These are phyloP conservation scores for Rhombomys opimus DNA, from an alignment of 2,113 vertebrate genomes.

Conservation along the genomic window DNA sequence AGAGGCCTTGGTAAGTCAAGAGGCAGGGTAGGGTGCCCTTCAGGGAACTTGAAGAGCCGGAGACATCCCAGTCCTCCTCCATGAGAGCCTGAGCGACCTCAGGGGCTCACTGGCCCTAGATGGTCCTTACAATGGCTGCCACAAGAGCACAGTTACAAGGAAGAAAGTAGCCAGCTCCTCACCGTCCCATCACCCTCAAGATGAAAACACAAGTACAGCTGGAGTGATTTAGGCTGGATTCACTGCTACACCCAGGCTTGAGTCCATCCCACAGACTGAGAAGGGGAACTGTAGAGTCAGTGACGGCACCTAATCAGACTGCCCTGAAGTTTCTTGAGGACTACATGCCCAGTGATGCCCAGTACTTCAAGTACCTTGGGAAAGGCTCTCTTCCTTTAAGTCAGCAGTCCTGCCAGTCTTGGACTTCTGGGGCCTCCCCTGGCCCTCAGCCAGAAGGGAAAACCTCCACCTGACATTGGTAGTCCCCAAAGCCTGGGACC, in stretches of 20 bases:
- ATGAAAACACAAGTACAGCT: conserved; percentile 24
- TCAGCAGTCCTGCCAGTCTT: not conserved
- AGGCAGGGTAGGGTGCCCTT: not conserved
- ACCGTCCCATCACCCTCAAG: not conserved
- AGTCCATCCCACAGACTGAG: not conserved
- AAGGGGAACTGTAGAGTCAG: not conserved
- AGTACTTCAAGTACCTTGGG: not conserved
- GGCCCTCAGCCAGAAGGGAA: not conserved
- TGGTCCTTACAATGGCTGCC: not conserved
- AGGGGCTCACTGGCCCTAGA: not conserved
- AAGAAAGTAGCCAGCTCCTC: not conserved
- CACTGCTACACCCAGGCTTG: not conserved
- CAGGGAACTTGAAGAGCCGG: not conserved
- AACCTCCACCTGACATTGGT: not conserved
- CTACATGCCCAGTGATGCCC: not conserved
- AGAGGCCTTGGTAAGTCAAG: not conserved
- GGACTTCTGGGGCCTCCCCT: not conserved
- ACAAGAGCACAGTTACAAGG: not conserved
- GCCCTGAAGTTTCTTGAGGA: not conserved
- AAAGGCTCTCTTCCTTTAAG: not conserved
- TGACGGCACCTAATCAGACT: not conserved
- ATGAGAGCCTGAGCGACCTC: not conserved
- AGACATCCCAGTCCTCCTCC: not conserved
- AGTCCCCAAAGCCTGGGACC: not conserved
- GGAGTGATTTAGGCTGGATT: not conserved